Conservation (phyloP, 2,888 invertebrate species). For the Tortrix viridana region DNA sequence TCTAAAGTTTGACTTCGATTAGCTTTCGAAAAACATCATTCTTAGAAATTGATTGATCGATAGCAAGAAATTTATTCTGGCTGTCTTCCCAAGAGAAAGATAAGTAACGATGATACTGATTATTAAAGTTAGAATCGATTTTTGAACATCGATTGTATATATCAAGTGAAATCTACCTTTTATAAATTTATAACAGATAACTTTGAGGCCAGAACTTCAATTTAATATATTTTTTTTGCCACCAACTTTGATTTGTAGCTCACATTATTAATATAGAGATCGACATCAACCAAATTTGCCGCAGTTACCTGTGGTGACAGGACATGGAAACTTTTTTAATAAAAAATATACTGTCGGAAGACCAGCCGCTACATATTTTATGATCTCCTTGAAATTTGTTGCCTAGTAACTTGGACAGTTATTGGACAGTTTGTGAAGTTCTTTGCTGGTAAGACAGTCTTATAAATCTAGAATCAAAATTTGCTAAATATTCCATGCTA, state of each 20-base stretch:
- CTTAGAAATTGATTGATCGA: conserved; percentile 23
- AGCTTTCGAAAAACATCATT: conserved; percentile 17
- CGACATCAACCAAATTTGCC: conserved; percentile 28
- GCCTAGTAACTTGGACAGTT: conserved; percentile 24
- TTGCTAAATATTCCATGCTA: neutral
- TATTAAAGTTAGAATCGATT: no score
- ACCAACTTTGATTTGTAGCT: conserved; percentile 19
- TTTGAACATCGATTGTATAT: no score
- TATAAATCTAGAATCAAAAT: no score
- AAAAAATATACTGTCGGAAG: conserved; percentile 60
- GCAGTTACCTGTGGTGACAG: conserved; percentile 55
- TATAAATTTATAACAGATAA: no score
- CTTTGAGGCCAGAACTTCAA: neutral
- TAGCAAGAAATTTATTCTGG: neutral
- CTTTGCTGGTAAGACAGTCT: neutral
- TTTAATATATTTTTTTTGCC: neutral
- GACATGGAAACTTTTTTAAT: conserved; percentile 73
- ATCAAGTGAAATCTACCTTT: no score
- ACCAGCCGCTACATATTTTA: conserved; percentile 55
- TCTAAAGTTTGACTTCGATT: conserved; percentile 18
- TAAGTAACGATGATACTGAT: no score
- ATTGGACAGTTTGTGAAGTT: conserved; percentile 24
- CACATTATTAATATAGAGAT: conserved; percentile 36
- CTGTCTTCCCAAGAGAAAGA: neutral
- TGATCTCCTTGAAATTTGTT: conserved; percentile 48